These are phyloP conservation scores for Polymixis flavicincta DNA, from an alignment of 2,888 invertebrate species.

Conservation along the genomic window DNA sequence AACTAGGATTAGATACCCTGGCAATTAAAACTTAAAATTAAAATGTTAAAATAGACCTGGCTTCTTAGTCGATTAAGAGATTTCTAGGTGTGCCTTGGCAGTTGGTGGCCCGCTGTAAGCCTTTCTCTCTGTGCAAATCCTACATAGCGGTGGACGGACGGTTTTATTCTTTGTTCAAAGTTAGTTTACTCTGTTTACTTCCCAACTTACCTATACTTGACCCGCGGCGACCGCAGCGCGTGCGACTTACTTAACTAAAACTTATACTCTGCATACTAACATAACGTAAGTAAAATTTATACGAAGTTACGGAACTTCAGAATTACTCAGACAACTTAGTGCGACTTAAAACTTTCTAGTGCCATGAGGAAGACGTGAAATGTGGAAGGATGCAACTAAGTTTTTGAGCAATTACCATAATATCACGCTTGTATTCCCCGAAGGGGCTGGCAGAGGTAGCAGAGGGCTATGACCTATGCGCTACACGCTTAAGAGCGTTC, in stretches of 20 bases:
- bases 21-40: no score
- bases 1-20: no score
- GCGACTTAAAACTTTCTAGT: slow-evolving; percentile 61
- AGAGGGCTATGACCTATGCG: no score
- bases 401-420: slow-evolving; percentile 17
- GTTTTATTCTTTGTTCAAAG: slow-evolving; percentile 2
- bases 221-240: slow-evolving; percentile 26
- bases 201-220: slow-evolving; percentile 16
- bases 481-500: no score
- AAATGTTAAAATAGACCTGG: no score
- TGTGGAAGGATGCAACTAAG: slow-evolving; percentile 26
- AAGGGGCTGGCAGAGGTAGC: not conserved
- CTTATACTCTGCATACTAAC: slow-evolving; percentile 30
- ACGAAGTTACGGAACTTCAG: slow-evolving; percentile 43
- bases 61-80: no score
- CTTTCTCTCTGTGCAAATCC: no score
- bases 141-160: no score
- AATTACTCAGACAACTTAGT: slow-evolving; percentile 56
- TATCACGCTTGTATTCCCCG: not conserved
- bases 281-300: slow-evolving; percentile 42
- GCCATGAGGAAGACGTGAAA: slow-evolving; percentile 32
- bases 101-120: no score
- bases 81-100: no score
- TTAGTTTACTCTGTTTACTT: slow-evolving; percentile 5
- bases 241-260: slow-evolving; percentile 42